Evolutionary conservation across 92 coral and sea anemone genomes (phyloP).

Genomic region (Epizoanthus fatuus): DNA sequence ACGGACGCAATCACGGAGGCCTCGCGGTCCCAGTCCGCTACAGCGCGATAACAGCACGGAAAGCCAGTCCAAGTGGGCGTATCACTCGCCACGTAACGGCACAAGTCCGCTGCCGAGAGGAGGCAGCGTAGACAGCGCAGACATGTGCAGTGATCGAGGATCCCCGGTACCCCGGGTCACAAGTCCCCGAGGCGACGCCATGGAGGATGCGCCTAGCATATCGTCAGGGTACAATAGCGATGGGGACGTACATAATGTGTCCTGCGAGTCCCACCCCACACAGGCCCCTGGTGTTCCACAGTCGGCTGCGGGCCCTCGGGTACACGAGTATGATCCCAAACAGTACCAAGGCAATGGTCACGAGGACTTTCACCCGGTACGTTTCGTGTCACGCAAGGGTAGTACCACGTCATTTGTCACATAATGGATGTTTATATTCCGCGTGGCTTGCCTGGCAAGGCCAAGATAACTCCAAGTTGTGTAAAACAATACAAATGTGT

Average conservation of each 20-base stretch:
- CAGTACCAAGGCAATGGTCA: conserved; percentile 92
- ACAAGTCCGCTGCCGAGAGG: conserved; percentile 62
- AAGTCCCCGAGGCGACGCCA: conserved; percentile 42
- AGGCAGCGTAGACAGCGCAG: conserved; percentile 35
- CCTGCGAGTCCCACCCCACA: conserved; percentile 55
- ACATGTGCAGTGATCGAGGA: conserved; percentile 41
- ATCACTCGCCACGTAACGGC: conserved; percentile 75
- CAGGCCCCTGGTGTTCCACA: conserved; percentile 60
- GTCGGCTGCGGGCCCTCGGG: conserved; percentile 54
- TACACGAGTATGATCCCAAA: conserved; percentile 89
- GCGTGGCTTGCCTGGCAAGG: too few species aligned
- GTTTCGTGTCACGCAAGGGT: conserved; percentile 21
- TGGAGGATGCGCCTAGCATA: conserved; percentile 94
- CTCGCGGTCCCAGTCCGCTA: conserved; percentile 46
- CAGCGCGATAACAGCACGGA: conserved; percentile 81
- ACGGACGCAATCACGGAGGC: conserved; percentile 20
- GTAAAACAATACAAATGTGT: too few species aligned
- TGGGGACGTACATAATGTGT: conserved; percentile 68
- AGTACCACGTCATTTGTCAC: not conserved
- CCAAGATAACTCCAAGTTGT: too few species aligned
- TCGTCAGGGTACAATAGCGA: conserved; percentile 99
- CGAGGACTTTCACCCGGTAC: conserved; percentile 88
- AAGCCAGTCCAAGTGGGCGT: conserved; percentile 60
- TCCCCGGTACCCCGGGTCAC: conserved; percentile 68
- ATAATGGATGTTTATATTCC: not conserved